These are phyloP conservation scores for Sarcophaga peregrina DNA, from an alignment of 1,140 invertebrate species.

Conservation along the genomic window DNA sequence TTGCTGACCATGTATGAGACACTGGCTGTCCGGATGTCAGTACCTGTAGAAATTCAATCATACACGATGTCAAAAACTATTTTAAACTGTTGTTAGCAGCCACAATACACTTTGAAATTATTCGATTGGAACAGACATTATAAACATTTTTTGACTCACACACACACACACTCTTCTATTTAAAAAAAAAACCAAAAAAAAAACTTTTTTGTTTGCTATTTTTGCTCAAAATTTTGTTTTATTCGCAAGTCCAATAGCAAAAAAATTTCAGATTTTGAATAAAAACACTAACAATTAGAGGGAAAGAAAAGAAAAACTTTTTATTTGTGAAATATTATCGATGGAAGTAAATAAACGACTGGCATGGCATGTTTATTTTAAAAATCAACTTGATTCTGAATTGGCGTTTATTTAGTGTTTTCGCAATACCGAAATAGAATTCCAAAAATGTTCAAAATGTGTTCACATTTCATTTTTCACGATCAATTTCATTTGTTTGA, in stretches of 20 bases:
- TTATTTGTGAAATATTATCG: not conserved
- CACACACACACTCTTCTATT: not conserved
- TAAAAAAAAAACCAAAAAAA: too few relatives aligned
- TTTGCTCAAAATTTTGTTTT: too few relatives aligned
- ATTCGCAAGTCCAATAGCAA: too few relatives aligned
- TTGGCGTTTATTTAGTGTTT: not conserved
- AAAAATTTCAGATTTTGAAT: too few relatives aligned
- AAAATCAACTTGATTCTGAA: not conserved
- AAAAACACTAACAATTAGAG: too few relatives aligned
- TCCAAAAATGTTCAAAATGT: conserved; percentile 24
- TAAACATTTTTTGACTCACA: conserved; percentile 10
- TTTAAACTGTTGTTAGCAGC: not conserved
- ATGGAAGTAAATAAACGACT: conserved; percentile 25
- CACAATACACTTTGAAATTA: not conserved
- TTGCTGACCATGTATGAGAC: not conserved
- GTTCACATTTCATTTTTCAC: conserved; percentile 4
- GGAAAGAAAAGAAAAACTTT: not conserved
- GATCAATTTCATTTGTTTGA: not conserved
- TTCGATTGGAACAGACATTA: conserved; percentile 21
- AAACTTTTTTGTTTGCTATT: too few relatives aligned
- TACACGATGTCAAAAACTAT: conserved; percentile 37
- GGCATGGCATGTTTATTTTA: conserved; percentile 26
- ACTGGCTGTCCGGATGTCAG: not conserved
- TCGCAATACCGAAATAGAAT: conserved; percentile 16
- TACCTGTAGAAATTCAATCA: conserved; percentile 5